phyloP scores from a whole-genome alignment of 1,140 invertebrate genomes.

The Samia ricini region DNA sequence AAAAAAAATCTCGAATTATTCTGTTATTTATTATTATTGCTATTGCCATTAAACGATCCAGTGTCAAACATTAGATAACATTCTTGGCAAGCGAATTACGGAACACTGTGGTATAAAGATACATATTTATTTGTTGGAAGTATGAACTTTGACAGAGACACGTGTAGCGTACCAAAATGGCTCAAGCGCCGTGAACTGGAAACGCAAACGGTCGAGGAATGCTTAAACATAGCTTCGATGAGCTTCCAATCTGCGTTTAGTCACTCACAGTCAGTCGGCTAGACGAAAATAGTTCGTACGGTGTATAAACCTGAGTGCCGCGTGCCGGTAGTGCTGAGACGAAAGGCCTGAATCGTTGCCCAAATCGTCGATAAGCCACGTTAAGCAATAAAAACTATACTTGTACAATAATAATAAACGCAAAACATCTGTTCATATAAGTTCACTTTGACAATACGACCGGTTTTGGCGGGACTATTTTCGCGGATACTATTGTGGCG shows the following conservation, averaged over 20 bases:
- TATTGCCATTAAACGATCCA: background rate
- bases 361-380: conserved; percentile 9
- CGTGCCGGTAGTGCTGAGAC: conserved; percentile 39
- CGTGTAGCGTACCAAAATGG: background rate
- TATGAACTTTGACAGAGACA: background rate
- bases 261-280: conserved; percentile 35
- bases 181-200: background rate
- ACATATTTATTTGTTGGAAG: background rate
- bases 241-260: conserved; percentile 34
- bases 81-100: background rate
- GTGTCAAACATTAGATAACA: background rate
- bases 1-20: background rate
- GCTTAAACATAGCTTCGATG: conserved; percentile 5
- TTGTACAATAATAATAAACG: conserved; percentile 33
- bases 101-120: background rate
- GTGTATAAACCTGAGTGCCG: conserved; percentile 34
- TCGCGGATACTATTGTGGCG: conserved; percentile 48
- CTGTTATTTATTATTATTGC: background rate
- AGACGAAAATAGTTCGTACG: conserved; percentile 55
- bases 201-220: conserved; percentile 35
- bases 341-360: conserved; percentile 34
- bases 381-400: conserved; percentile 53
- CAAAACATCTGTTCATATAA: conserved; percentile 43
- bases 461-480: conserved; percentile 53
- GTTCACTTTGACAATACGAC: conserved; percentile 40